These are phyloP conservation scores for Sarcoramphus papa DNA, from an alignment of 2,797 vertebrate genomes.

Conservation along the genomic window DNA sequence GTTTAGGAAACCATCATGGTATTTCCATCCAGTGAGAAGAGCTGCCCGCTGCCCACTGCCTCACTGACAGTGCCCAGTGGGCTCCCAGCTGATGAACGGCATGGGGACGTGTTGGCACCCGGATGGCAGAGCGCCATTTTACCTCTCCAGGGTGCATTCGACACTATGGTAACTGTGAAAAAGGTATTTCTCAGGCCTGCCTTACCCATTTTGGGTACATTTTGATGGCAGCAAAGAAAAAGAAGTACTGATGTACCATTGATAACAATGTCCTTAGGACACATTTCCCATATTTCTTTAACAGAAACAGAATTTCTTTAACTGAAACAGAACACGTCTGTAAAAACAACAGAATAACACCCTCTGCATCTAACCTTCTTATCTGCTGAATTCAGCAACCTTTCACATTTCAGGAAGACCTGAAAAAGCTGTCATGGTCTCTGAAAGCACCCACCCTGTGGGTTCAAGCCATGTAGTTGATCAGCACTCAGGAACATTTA, in stretches of 20 bases:
- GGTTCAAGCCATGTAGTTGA: neutral
- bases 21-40: neutral
- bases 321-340: neutral
- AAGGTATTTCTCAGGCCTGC: neutral
- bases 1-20: neutral
- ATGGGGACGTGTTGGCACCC: accelerated
- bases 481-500: neutral
- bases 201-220: accelerated
- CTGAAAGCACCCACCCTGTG: neutral
- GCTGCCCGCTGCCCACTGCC: neutral
- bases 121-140: neutral
- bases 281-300: neutral
- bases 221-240: neutral
- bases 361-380: neutral
- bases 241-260: neutral
- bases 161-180: neutral
- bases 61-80: neutral
- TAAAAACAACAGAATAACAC: neutral
- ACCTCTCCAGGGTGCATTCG: neutral
- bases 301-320: neutral
- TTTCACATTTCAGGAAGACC: neutral
- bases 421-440: neutral
- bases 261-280: neutral
- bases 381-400: neutral
- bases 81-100: accelerated